Percentiles rank a stretch among this genome's conserved stretches.
Evolutionary conservation across 1,140 invertebrate species (phyloP).

Genomic region (Phocides pigmalion): DNA sequence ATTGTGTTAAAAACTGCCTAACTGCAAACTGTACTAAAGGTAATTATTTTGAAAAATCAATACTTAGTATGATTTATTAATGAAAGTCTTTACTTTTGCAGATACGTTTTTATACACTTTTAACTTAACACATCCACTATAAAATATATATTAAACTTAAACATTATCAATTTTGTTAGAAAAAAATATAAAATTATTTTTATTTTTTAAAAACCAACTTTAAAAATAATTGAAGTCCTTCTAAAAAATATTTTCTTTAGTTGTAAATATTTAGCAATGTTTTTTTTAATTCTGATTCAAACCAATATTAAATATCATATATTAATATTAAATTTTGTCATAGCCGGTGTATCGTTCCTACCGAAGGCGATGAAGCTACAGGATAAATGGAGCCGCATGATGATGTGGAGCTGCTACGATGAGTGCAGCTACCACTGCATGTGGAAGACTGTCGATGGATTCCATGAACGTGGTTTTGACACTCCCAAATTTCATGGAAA

Average conservation of each 20-base stretch:
- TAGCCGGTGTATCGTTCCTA: slow-evolving; percentile 85
- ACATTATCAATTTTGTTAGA: too few species aligned
- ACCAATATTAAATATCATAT: not conserved
- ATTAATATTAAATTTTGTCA: slow-evolving; percentile 35
- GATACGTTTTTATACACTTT: too few species aligned
- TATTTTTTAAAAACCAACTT: too few species aligned
- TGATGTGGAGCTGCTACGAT: slow-evolving; percentile 91
- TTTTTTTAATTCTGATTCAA: too few species aligned
- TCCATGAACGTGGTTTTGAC: slow-evolving; percentile 86
- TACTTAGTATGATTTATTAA: not conserved
- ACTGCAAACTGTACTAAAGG: slow-evolving; percentile 59
- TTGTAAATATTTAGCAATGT: too few species aligned
- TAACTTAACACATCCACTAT: too few species aligned
- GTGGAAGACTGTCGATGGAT: slow-evolving; percentile 95
- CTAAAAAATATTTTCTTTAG: too few species aligned
- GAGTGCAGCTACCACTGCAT: slow-evolving; percentile 96
- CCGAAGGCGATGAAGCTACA: slow-evolving; percentile 73
- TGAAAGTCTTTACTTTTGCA: too few species aligned
- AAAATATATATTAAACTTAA: too few species aligned
- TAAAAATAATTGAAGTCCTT: not conserved
- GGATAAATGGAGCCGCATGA: slow-evolving; percentile 83
- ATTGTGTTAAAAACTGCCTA: slow-evolving; percentile 59
- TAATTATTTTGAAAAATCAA: slow-evolving; percentile 36
- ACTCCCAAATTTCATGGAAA: slow-evolving; percentile 98
- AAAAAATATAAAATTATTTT: too few species aligned